Percentiles rank a stretch among this genome's conserved stretches.
phyloP scores from a whole-genome alignment of 2,113 vertebrate genomes.

The Callionymus lyra region DNA sequence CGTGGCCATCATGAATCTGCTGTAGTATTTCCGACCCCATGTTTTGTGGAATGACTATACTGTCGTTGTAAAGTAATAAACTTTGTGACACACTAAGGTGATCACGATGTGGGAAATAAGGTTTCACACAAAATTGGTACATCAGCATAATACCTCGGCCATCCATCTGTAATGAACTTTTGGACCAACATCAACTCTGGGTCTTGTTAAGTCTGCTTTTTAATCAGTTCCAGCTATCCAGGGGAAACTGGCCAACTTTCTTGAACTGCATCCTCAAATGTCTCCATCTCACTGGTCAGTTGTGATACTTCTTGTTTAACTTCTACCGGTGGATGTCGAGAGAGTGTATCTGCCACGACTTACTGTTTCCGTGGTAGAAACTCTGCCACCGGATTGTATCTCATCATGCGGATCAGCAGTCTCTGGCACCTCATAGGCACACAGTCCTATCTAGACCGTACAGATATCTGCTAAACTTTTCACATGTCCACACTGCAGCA shows the following conservation, averaged over 20 bases:
- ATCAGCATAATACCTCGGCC: not conserved
- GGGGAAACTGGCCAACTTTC: not conserved
- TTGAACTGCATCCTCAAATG: not conserved
- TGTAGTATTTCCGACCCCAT: not conserved
- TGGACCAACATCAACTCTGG: too few relatives aligned
- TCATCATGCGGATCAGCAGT: too few relatives aligned
- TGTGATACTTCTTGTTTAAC: too few relatives aligned
- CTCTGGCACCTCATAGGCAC: not conserved
- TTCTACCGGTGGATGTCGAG: too few relatives aligned
- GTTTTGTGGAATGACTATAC: too few relatives aligned
- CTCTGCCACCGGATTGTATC: too few relatives aligned
- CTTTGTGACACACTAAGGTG: too few relatives aligned
- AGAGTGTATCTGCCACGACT: too few relatives aligned
- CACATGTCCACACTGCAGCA: not conserved
- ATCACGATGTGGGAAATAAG: too few relatives aligned
- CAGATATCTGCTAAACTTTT: not conserved
- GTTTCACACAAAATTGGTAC: not conserved
- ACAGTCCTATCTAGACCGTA: not conserved
- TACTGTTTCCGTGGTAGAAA: not conserved
- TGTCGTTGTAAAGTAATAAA: not conserved
- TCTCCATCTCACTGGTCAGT: not conserved
- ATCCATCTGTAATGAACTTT: too few relatives aligned
- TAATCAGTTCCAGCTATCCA: not conserved
- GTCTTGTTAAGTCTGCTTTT: too few relatives aligned
- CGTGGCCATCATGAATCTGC: not conserved